These are phyloP conservation scores for Channa maculata DNA, from an alignment of 2,113 vertebrate genomes.

Conservation along the genomic window DNA sequence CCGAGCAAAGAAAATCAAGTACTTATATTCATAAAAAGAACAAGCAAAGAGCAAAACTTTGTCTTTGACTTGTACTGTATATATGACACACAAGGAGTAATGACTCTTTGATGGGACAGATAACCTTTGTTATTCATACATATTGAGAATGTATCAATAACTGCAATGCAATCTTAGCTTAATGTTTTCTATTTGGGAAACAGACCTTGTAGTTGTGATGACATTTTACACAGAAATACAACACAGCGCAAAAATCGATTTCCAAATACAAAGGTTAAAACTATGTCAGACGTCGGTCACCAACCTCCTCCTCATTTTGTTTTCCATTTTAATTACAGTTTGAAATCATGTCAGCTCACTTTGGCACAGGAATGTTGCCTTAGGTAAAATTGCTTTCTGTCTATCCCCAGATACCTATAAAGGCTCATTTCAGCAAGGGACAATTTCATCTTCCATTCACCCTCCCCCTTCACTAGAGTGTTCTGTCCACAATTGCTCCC, in stretches of 20 bases:
- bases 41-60: too few relatives aligned
- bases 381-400: conserved; percentile 37
- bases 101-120: neutral
- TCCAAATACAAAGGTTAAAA: conserved; percentile 32
- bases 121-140: conserved; percentile 9
- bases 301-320: conserved; percentile 19
- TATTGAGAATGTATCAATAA: neutral
- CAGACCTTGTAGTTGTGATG: neutral
- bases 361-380: conserved; percentile 33
- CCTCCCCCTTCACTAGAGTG: neutral
- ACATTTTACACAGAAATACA: conserved; percentile 28
- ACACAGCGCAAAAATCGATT: conserved; percentile 13
- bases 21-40: too few relatives aligned
- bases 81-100: neutral
- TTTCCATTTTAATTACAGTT: conserved; percentile 58
- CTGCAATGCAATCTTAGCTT: neutral
- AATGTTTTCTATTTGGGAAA: neutral
- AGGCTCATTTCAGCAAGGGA: conserved; percentile 44
- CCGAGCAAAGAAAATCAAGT: neutral
- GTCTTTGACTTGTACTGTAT: too few relatives aligned
- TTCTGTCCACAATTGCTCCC: conserved; percentile 3
- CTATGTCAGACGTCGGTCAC: conserved; percentile 11
- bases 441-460: conserved; percentile 26
- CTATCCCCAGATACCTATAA: conserved; percentile 30
- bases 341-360: conserved; percentile 39